Percentiles rank a stretch among this genome's conserved stretches.
Conservation (phyloP, 1,140 invertebrate species). For the Paraescarpia echinospica region DNA sequence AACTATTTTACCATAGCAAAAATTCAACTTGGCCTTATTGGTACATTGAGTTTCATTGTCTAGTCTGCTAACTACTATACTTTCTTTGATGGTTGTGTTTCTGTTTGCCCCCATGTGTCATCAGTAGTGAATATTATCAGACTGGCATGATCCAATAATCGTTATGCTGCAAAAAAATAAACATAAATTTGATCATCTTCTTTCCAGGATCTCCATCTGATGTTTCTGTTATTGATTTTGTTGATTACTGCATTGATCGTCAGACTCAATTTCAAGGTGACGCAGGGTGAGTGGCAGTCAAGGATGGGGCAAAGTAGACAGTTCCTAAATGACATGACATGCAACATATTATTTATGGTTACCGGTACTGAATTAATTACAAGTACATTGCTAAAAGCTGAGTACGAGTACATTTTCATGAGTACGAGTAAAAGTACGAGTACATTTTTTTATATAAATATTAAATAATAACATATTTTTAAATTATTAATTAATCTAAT, state of each 20-base stretch:
- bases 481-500: too few species aligned
- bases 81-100: too few species aligned
- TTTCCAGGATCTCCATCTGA: not conserved
- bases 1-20: too few species aligned
- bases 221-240: constrained; percentile 11
- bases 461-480: too few species aligned
- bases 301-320: not conserved
- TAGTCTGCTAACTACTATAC: too few species aligned
- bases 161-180: not conserved
- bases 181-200: not conserved
- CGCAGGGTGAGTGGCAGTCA: not conserved
- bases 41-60: too few species aligned
- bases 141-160: not conserved
- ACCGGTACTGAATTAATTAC: not conserved
- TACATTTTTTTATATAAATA: too few species aligned
- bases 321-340: not conserved
- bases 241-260: not conserved
- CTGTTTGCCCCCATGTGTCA: not conserved
- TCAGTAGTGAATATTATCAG: not conserved
- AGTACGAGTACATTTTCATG: too few species aligned
- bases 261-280: constrained; percentile 18
- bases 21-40: too few species aligned
- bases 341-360: not conserved
- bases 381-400: too few species aligned
- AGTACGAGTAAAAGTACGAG: too few species aligned